phyloP scores from a whole-genome alignment of 2,113 vertebrate species.

The Setophaga coronata region DNA sequence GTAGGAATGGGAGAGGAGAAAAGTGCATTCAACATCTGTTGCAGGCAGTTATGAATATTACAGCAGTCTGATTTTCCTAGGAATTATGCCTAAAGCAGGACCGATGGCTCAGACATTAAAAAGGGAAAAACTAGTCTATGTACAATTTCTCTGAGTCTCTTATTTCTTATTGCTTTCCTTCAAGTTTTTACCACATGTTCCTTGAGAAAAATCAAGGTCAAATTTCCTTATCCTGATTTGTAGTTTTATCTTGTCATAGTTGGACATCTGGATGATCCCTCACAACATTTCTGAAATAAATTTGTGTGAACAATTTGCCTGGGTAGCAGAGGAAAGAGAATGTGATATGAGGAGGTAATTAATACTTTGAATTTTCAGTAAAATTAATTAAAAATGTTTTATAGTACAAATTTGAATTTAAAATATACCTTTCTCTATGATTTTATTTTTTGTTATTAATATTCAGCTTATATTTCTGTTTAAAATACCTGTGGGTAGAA shows the following conservation, averaged over 20 bases:
- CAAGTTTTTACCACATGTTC: neutral
- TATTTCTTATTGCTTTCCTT: neutral
- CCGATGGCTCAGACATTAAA: neutral
- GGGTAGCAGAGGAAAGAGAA: neutral
- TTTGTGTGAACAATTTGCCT: neutral
- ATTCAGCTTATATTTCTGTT: neutral
- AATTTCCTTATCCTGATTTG: neutral
- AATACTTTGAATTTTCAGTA: neutral
- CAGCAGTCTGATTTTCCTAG: neutral
- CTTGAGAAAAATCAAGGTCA: neutral
- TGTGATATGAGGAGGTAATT: neutral
- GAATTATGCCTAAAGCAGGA: conserved; percentile 13
- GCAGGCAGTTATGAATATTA: neutral
- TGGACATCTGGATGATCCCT: neutral
- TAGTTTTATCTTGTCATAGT: neutral
- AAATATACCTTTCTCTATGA: neutral
- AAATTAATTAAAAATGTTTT: neutral
- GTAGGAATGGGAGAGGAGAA: neutral
- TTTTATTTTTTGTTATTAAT: neutral
- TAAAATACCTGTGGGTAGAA: neutral
- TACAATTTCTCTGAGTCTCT: neutral
- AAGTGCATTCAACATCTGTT: conserved; percentile 20
- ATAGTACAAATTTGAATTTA: neutral
- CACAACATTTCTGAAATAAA: neutral
- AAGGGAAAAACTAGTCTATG: neutral